Percentiles rank a stretch among this genome's conserved stretches.
These are phyloP conservation scores for Calyptomena viridis DNA, from an alignment of 2,113 vertebrate species.

Conservation along the genomic window DNA sequence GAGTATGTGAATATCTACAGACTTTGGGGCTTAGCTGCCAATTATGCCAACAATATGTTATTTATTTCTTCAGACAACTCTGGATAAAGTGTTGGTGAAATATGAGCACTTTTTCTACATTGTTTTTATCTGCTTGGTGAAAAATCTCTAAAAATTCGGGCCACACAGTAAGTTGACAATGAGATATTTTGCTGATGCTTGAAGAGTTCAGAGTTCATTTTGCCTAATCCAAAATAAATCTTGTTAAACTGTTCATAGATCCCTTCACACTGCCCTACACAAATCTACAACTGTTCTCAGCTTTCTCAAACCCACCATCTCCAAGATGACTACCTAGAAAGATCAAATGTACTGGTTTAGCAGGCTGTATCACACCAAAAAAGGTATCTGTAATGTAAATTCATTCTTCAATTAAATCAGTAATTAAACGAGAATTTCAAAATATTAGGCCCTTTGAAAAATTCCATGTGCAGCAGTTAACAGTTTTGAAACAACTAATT, in stretches of 20 bases:
- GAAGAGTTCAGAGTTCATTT: not conserved
- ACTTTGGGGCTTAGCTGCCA: not conserved
- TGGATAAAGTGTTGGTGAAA: not conserved
- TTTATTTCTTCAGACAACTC: not conserved
- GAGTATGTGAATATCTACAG: not conserved
- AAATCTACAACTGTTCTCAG: not conserved
- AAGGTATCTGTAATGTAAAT: not conserved
- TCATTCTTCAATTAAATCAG: not conserved
- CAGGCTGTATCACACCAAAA: not conserved
- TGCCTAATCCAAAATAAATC: not conserved
- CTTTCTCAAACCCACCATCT: not conserved
- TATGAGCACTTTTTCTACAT: not conserved
- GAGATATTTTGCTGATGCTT: not conserved
- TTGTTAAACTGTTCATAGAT: not conserved
- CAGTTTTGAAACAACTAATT: conserved; percentile 6
- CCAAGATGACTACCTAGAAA: not conserved
- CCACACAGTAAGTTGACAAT: not conserved
- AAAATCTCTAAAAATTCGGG: not conserved
- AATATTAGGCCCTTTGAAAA: not conserved
- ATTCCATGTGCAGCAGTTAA: not conserved
- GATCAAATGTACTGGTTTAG: not conserved
- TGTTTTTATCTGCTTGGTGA: not conserved
- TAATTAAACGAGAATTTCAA: not conserved
- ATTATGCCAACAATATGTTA: not conserved
- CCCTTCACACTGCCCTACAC: not conserved